Conservation (phyloP, 2,888 invertebrate genomes). For the Tortrix viridana region DNA sequence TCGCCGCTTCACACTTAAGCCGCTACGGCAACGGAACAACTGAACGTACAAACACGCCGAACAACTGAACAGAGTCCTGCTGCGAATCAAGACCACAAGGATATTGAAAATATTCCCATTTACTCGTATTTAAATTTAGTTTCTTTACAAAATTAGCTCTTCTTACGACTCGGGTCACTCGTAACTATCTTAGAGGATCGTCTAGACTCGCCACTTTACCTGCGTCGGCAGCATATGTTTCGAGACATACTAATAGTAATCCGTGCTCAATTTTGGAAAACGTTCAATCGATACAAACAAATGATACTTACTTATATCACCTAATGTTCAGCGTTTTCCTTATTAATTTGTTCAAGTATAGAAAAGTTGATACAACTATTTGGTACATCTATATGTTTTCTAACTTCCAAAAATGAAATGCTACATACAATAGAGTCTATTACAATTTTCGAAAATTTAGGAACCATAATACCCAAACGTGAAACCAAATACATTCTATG, state of each 20-base stretch:
- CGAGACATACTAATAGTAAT: conserved; percentile 78
- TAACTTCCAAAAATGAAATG: conserved; percentile 80
- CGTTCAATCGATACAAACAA: conserved; percentile 68
- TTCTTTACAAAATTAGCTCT: conserved; percentile 71
- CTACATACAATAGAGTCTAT: conserved; percentile 83
- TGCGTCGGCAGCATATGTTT: conserved; percentile 79
- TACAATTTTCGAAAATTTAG: conserved; percentile 84
- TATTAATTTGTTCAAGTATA: conserved; percentile 77
- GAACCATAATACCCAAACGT: conserved; percentile 85
- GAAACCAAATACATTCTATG: conserved; percentile 78
- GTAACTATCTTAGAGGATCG: conserved; percentile 24
- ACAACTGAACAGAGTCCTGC: conserved; percentile 78
- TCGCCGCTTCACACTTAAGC: conserved; percentile 80
- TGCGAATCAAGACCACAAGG: conserved; percentile 83
- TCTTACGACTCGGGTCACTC: conserved; percentile 44
- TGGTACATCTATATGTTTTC: conserved; percentile 81
- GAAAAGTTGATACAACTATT: conserved; percentile 83
- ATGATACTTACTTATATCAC: conserved; percentile 78
- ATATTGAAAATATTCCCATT: conserved; percentile 73
- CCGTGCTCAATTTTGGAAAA: conserved; percentile 78
- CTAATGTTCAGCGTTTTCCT: conserved; percentile 77
- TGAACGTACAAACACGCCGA: conserved; percentile 61
- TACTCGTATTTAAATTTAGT: conserved; percentile 50
- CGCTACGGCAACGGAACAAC: conserved; percentile 62
- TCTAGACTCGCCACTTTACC: neutral